Percentiles rank a stretch among this genome's conserved stretches.
These are phyloP conservation scores for Palaemon carinicauda DNA, from an alignment of 1,140 invertebrate genomes.

Conservation along the genomic window DNA sequence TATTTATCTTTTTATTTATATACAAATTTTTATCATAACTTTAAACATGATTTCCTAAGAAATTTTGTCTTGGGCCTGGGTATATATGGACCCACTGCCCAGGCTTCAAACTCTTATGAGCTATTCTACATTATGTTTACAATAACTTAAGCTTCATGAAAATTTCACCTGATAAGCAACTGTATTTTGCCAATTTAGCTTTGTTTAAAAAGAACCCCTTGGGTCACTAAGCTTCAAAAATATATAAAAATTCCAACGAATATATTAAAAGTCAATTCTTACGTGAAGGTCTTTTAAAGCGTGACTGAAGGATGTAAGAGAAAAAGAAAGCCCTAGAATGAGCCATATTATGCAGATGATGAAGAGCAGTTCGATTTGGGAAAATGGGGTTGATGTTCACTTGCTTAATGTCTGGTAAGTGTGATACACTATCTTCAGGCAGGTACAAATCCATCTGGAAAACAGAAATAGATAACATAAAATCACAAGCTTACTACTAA, in stretches of 20 bases:
- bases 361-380: slow-evolving; percentile 89
- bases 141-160: too few species aligned
- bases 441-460: slow-evolving; percentile 75
- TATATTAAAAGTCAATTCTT: slow-evolving; percentile 60
- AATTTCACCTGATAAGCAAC: too few species aligned
- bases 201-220: too few species aligned
- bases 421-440: slow-evolving; percentile 83
- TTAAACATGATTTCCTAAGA: too few species aligned
- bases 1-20: too few species aligned
- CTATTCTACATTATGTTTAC: too few species aligned
- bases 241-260: not conserved
- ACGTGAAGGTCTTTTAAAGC: slow-evolving; percentile 84
- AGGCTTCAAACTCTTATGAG: too few species aligned
- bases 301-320: slow-evolving; percentile 92
- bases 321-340: slow-evolving; percentile 92
- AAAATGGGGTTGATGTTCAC: slow-evolving; percentile 95
- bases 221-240: too few species aligned
- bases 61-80: too few species aligned
- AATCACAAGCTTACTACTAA: not conserved
- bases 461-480: not conserved
- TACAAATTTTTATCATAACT: too few species aligned
- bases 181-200: too few species aligned
- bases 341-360: slow-evolving; percentile 96
- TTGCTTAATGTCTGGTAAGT: slow-evolving; percentile 93
- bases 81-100: too few species aligned